Evolutionary conservation across 2,113 vertebrate genomes (phyloP).

Genomic region (Abramis brama): DNA sequence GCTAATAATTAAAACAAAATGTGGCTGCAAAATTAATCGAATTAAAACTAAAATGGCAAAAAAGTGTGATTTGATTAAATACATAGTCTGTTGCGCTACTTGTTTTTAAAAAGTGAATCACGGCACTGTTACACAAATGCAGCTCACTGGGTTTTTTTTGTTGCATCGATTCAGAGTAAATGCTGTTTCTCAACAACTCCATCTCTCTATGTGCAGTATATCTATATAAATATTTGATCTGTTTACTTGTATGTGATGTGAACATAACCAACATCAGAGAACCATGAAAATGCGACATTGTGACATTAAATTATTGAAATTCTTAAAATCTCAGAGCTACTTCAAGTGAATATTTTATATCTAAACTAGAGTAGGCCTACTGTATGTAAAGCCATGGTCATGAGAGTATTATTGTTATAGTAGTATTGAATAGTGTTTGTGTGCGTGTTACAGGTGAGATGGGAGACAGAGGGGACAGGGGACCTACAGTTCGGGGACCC

Average conservation of each 20-base stretch:
- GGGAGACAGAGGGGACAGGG: constrained; percentile 92
- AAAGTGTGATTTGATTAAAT: too few species aligned
- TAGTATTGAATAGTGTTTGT: not conserved
- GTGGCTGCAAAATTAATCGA: not conserved
- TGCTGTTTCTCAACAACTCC: too few species aligned
- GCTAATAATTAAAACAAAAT: not conserved
- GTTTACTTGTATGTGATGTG: not conserved
- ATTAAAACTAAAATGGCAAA: too few species aligned
- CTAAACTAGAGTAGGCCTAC: not conserved
- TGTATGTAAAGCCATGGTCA: not conserved
- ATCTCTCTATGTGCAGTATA: too few species aligned
- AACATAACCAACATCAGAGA: not conserved
- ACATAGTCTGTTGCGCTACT: too few species aligned
- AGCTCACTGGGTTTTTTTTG: too few species aligned
- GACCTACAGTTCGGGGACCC: constrained; percentile 84
- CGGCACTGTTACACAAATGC: too few species aligned
- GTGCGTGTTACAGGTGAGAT: constrained; percentile 83
- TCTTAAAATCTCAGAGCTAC: not conserved
- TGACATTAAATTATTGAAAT: not conserved
- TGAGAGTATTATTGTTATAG: not conserved
- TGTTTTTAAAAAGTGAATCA: too few species aligned
- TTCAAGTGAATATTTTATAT: not conserved
- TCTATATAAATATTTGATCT: not conserved
- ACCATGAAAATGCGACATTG: not conserved
- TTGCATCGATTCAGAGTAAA: too few species aligned